Conservation (phyloP, 2,888 invertebrate species). For the Sesia bembeciformis region DNA sequence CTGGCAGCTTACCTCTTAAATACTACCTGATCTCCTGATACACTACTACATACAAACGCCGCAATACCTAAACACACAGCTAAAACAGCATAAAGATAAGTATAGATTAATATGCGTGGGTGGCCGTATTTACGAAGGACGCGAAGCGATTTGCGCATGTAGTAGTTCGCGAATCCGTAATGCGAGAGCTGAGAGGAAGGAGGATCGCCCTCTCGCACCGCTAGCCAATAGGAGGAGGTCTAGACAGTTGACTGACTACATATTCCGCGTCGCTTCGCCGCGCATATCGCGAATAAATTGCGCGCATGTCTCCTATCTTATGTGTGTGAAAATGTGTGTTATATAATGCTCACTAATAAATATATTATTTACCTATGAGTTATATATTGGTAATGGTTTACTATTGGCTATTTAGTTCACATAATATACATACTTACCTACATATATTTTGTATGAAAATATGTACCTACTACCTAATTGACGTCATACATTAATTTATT, state of each 20-base stretch:
- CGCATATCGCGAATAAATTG: conserved; percentile 62
- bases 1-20: background rate
- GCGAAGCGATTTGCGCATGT: conserved; percentile 29
- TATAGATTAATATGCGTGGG: conserved; percentile 3
- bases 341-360: conserved; percentile 10
- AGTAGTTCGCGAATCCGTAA: conserved; percentile 26
- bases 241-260: conserved; percentile 27
- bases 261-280: conserved; percentile 28
- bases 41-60: background rate
- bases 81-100: background rate
- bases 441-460: background rate
- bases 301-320: conserved; percentile 16
- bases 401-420: conserved; percentile 13
- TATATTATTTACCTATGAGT: conserved; percentile 12
- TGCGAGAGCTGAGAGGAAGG: conserved; percentile 63
- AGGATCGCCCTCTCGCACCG: conserved; percentile 66
- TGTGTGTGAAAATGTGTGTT: conserved; percentile 7
- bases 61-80: background rate
- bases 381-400: conserved; percentile 8
- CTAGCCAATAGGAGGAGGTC: conserved; percentile 52
- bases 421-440: conserved; percentile 1
- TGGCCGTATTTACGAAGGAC: conserved; percentile 35
- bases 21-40: background rate
- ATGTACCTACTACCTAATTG: conserved; percentile 11
- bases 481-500: conserved; percentile 10